These are phyloP conservation scores for Pachymerium ferrugineum DNA, from an alignment of 2,888 invertebrate genomes.

Conservation along the genomic window DNA sequence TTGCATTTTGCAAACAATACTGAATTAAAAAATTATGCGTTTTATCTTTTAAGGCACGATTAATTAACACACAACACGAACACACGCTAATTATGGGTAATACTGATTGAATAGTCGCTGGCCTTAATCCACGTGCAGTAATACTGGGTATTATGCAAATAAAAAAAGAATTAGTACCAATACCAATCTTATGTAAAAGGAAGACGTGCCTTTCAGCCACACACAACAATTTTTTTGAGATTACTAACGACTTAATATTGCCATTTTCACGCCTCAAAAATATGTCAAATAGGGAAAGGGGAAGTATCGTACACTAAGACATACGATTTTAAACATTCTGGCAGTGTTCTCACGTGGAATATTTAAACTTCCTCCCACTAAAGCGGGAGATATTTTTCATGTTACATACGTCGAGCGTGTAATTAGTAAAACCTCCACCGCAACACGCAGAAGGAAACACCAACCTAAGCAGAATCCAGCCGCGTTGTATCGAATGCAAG, in stretches of 20 bases:
- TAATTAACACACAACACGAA: constrained; percentile 15
- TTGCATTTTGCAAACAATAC: too few species aligned
- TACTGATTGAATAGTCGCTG: neutral
- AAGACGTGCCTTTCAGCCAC: too few species aligned
- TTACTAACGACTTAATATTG: too few species aligned
- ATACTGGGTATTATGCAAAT: constrained; percentile 1
- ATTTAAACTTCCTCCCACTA: too few species aligned
- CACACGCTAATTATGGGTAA: constrained; percentile 6
- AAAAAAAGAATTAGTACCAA: too few species aligned
- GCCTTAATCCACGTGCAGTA: neutral
- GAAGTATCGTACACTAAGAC: too few species aligned
- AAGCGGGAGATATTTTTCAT: neutral
- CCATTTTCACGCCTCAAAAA: too few species aligned
- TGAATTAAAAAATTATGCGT: neutral
- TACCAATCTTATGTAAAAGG: too few species aligned
- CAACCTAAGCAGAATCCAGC: constrained; percentile 41
- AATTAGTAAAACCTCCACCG: constrained; percentile 32
- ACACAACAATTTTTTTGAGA: too few species aligned
- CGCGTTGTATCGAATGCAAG: constrained; percentile 35
- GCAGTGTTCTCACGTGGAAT: too few species aligned
- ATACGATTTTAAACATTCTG: too few species aligned
- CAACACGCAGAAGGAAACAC: constrained; percentile 36
- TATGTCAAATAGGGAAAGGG: too few species aligned
- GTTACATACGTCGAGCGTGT: neutral
- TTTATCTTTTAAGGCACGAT: constrained; percentile 14